Evolutionary conservation across 1,140 invertebrate species (phyloP), one percentile per base, ranked within the genome.

Genomic region (Drosophila mauritiana): DNA sequence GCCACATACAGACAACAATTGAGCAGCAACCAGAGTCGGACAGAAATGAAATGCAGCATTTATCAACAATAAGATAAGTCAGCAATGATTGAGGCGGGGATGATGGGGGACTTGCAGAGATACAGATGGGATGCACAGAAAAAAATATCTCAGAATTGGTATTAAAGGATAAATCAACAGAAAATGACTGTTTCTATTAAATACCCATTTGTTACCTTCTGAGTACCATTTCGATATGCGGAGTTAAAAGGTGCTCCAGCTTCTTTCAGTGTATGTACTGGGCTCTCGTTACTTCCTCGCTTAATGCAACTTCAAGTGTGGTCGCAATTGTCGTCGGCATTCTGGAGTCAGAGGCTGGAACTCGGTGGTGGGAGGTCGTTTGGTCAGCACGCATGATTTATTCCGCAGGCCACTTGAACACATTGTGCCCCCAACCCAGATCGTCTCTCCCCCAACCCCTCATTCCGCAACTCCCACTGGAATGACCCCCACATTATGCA

Each of bases 51-150:
- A 81, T 79, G 83, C 83, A 56, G 82, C 78, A 82, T 76, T 86
- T 85, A 80, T 77, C 70, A 76, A 80, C 83, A 88, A 88, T 73
- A 78, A 76, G 80, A 88, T 86, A 76, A 76, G 65, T 53, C 55
- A 52, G 45, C 58, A 68, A 78, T 81, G 68, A 86, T 86, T 86
- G 78, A 45, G 69, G 80, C 59, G 40, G 79, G 39, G 53, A n/a
- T 11, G 34, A 20, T 13, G 31, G 20, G 6, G 17, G 10, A 22
- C 17, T 0, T 8, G 17, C 10, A 0, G 37, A 36, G 7, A 45
- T 17, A 31, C 15, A 39, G 4, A 34, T 10, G n/a, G 11, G 12
- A 5, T 31, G 34, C 48, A 27, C 15, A 10, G 37, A 5, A 8
- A 42, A 3, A 62, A 62, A 31, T 10, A 12, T 54, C 8, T 12